phyloP scores from a whole-genome alignment of 2,113 vertebrate species.

The Grammomys surdaster region DNA sequence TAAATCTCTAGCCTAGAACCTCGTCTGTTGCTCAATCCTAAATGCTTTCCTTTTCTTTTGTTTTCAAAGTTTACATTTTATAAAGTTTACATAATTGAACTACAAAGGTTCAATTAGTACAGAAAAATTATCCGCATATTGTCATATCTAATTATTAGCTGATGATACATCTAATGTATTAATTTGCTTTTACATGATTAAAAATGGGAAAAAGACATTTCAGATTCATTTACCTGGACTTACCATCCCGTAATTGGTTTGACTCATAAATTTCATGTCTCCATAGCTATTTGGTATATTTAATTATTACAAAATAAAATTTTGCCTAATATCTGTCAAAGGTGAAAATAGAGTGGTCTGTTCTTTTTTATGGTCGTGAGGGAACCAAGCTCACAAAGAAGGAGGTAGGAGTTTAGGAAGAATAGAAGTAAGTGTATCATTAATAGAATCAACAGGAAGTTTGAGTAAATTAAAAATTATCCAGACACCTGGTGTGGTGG shows the following conservation, averaged over 20 bases:
- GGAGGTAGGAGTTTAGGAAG: not conserved
- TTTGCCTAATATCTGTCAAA: constrained; percentile 14
- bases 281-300: not conserved
- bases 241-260: not conserved
- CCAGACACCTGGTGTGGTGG: not conserved
- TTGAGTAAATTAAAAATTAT: not conserved
- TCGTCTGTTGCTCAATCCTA: not conserved
- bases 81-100: no score
- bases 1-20: not conserved
- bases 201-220: not conserved
- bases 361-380: not conserved
- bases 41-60: not conserved
- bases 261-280: not conserved
- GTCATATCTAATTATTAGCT: not conserved
- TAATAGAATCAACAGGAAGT: not conserved
- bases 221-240: not conserved
- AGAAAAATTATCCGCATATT: not conserved
- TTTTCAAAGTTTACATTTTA: not conserved
- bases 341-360: not conserved
- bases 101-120: not conserved
- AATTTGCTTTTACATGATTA: not conserved
- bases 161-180: not conserved
- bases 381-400: not conserved
- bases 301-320: not conserved
- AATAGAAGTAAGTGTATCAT: not conserved